Evolutionary conservation across 2,113 vertebrate genomes (phyloP).

Genomic region (Gymnogyps californianus): DNA sequence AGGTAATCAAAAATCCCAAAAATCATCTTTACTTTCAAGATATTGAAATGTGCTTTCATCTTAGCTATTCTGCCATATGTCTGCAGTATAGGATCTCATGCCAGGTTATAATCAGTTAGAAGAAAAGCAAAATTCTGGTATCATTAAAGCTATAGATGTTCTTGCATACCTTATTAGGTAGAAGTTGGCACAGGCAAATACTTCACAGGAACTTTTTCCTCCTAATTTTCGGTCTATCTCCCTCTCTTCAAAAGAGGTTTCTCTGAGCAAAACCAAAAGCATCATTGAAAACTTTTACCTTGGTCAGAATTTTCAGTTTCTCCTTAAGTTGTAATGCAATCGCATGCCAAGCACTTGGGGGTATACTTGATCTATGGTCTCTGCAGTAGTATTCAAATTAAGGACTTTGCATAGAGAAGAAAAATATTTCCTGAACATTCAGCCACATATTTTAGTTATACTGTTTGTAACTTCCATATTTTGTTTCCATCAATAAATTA

Average conservation of each 20-base stretch:
- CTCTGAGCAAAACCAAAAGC: neutral
- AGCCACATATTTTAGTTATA: neutral
- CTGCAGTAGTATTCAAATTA: neutral
- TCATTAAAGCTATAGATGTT: neutral
- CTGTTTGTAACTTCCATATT: neutral
- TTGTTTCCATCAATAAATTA: neutral
- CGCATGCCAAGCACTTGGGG: neutral
- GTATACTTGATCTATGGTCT: neutral
- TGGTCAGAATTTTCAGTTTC: neutral
- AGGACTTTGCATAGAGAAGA: neutral
- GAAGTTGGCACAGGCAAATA: neutral
- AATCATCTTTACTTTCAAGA: neutral
- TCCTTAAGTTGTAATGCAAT: neutral
- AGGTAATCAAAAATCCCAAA: neutral
- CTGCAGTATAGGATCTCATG: neutral
- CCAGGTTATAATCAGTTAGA: neutral
- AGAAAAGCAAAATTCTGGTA: neutral
- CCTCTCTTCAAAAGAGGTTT: neutral
- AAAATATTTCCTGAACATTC: neutral
- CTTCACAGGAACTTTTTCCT: neutral
- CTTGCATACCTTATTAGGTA: neutral
- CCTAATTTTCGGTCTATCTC: neutral
- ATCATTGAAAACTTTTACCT: neutral
- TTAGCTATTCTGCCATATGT: neutral
- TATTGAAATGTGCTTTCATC: neutral